A percentile compares a stretch with the other conserved stretches of the same genome.
These are phyloP conservation scores for Calyptomena viridis DNA, from an alignment of 2,113 vertebrate species.

Conservation along the genomic window DNA sequence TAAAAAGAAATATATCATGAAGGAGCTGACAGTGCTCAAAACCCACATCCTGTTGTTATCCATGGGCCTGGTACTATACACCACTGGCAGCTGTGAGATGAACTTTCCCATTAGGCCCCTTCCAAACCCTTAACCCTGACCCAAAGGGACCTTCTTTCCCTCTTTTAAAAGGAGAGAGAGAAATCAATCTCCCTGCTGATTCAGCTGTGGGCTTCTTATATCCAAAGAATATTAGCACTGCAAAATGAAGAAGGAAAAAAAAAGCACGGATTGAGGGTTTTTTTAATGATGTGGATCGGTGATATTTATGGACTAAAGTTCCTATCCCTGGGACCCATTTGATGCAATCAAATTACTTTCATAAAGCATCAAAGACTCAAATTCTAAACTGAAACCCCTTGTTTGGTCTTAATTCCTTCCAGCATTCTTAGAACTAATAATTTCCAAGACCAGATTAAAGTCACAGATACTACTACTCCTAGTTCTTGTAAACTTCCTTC, in stretches of 20 bases:
- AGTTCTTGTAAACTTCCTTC: slow-evolving; percentile 47
- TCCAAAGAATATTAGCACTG: slow-evolving; percentile 57
- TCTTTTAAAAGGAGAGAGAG: slow-evolving; percentile 48
- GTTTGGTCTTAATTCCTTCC: slow-evolving; percentile 54
- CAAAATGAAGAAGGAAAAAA: not conserved
- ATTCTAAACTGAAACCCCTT: slow-evolving; percentile 34
- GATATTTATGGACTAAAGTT: slow-evolving; percentile 43
- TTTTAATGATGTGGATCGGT: slow-evolving; percentile 23
- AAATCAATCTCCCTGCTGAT: slow-evolving; percentile 46
- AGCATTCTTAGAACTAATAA: slow-evolving; percentile 49
- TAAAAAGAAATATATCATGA: slow-evolving; percentile 69
- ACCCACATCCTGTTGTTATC: slow-evolving; percentile 80
- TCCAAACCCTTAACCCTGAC: slow-evolving; percentile 59
- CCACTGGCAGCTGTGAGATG: slow-evolving; percentile 55
- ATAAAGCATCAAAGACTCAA: slow-evolving; percentile 12
- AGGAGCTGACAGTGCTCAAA: slow-evolving; percentile 68
- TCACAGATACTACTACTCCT: not conserved
- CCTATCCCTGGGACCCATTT: slow-evolving; percentile 45
- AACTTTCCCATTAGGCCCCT: slow-evolving; percentile 55
- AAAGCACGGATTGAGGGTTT: slow-evolving; percentile 24
- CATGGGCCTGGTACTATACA: slow-evolving; percentile 42
- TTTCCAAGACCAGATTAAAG: slow-evolving; percentile 46
- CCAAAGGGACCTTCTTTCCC: slow-evolving; percentile 47
- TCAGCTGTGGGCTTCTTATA: slow-evolving; percentile 26
- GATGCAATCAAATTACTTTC: slow-evolving; percentile 57